Evolutionary conservation across 2,888 invertebrate genomes (phyloP).

Genomic region (Ptycholaimellus sp.): DNA sequence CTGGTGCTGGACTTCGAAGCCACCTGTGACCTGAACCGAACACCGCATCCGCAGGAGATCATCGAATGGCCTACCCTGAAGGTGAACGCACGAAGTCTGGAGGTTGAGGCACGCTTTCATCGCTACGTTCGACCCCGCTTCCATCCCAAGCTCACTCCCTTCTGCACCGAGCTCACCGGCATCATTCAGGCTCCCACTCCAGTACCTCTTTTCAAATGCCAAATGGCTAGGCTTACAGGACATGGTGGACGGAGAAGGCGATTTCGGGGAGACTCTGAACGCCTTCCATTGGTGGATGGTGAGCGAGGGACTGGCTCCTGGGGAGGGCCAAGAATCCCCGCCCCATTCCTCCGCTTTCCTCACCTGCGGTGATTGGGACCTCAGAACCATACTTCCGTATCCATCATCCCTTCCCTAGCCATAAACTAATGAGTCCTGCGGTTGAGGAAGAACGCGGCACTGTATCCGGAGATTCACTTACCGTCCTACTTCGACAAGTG

Average conservation of each 20-base stretch:
- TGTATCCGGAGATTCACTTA: conserved; percentile 14
- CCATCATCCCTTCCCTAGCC: no score
- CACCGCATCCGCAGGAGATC: conserved; percentile 33
- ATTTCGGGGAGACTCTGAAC: conserved; percentile 29
- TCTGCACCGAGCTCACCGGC: conserved; percentile 29
- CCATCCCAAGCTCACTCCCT: conserved; percentile 32
- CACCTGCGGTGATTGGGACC: conserved; percentile 39
- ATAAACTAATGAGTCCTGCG: no score
- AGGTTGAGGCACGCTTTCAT: conserved; percentile 35
- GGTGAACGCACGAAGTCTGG: conserved; percentile 31
- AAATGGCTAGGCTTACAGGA: conserved; percentile 29
- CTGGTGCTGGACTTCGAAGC: conserved; percentile 40
- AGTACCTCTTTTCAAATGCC: neutral
- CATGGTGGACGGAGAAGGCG: conserved; percentile 30
- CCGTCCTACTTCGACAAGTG: conserved; percentile 32
- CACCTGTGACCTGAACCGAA: conserved; percentile 30
- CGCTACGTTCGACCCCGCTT: conserved; percentile 35
- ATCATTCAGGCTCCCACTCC: conserved; percentile 5
- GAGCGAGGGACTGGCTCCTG: neutral
- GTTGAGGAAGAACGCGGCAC: no score
- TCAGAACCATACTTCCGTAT: conserved; percentile 6
- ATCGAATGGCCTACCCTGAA: conserved; percentile 40
- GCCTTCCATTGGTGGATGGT: conserved; percentile 9
- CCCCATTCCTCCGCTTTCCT: conserved; percentile 29
- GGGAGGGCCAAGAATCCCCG: neutral